Evolutionary conservation across 2,888 invertebrate species (phyloP).

Genomic region (Cordilura impudica): DNA sequence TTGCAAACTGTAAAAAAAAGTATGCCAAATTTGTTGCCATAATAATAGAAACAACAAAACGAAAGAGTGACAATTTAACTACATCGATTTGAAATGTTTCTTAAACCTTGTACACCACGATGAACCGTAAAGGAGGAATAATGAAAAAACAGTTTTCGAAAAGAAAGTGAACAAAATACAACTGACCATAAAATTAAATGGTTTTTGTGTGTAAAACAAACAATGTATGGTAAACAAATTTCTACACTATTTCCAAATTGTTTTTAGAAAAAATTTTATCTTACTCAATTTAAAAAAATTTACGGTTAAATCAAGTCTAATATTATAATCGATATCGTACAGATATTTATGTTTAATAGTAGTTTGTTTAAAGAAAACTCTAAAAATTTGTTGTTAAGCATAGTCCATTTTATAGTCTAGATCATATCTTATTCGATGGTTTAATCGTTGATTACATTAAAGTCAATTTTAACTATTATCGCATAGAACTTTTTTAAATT

Average conservation of each 20-base stretch:
- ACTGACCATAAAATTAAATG: neutral
- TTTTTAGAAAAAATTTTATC: neutral
- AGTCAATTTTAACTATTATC: too few relatives aligned
- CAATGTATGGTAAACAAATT: neutral
- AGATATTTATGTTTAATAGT: too few relatives aligned
- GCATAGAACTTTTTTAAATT: too few relatives aligned
- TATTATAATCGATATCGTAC: too few relatives aligned
- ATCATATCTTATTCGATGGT: too few relatives aligned
- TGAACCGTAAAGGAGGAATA: slow-evolving; percentile 36
- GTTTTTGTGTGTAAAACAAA: neutral
- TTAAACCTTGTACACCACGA: slow-evolving; percentile 45
- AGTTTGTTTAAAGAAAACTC: too few relatives aligned
- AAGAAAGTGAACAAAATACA: slow-evolving; percentile 21
- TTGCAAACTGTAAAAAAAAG: slow-evolving; percentile 31
- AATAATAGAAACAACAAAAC: neutral
- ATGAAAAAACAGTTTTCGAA: neutral
- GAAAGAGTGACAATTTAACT: slow-evolving; percentile 13
- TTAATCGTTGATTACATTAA: too few relatives aligned
- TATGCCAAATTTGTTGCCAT: slow-evolving; percentile 45
- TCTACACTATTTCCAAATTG: neutral
- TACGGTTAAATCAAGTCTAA: too few relatives aligned
- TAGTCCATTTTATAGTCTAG: too few relatives aligned
- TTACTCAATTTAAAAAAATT: neutral
- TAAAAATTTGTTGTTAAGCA: too few relatives aligned
- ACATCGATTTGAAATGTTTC: neutral